phyloP scores from a whole-genome alignment of 2,113 vertebrate species.

The Pipra filicauda region DNA sequence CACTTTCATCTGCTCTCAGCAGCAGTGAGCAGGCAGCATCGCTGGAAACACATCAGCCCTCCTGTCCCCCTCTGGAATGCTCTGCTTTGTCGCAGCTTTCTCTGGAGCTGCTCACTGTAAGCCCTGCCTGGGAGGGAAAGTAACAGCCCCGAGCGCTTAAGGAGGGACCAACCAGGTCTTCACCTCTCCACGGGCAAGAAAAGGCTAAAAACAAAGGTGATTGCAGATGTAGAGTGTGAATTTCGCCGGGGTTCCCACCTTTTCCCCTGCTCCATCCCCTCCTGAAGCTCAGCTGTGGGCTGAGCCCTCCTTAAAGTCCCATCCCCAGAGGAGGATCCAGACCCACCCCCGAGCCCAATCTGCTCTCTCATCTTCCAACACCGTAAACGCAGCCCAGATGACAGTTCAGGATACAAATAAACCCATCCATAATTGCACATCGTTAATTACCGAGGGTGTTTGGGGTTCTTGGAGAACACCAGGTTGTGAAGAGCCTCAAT shows the following conservation, averaged over 20 bases:
- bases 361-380: not conserved
- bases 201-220: not conserved
- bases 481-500: not conserved
- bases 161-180: not conserved
- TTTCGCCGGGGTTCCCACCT: not conserved
- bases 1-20: not conserved
- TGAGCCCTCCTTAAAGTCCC: not conserved
- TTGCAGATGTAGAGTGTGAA: not conserved
- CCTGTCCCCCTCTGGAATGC: not conserved
- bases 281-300: not conserved
- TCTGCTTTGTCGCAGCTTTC: not conserved
- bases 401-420: not conserved
- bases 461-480: not conserved
- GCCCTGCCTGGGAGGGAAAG: not conserved
- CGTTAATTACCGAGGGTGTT: not conserved
- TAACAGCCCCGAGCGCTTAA: rapidly evolving
- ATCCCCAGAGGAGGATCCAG: not conserved
- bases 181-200: not conserved
- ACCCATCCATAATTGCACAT: not conserved
- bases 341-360: not conserved
- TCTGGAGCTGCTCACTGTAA: not conserved
- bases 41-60: not conserved
- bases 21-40: not conserved
- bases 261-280: not conserved
- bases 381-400: not conserved